phyloP scores from a whole-genome alignment of 2,888 invertebrate species.

The Noctua janthe region DNA sequence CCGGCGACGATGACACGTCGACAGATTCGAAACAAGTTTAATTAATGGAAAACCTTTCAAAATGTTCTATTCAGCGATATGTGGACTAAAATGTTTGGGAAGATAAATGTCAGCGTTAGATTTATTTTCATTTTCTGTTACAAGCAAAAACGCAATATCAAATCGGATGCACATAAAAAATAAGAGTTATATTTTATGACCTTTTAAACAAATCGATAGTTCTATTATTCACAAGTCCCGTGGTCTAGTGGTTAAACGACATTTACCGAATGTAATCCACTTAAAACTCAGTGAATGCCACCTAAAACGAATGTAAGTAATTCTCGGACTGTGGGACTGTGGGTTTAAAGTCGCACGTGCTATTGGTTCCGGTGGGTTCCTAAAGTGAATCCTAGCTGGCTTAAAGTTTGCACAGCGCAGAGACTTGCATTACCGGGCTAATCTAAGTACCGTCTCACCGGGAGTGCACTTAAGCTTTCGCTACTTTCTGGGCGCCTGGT shows the following conservation, averaged over 20 bases:
- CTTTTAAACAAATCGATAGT: slow-evolving; percentile 26
- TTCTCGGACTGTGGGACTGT: slow-evolving; percentile 45
- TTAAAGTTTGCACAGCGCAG: slow-evolving; percentile 62
- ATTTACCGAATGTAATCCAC: slow-evolving; percentile 36
- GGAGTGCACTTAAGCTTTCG: slow-evolving; percentile 70
- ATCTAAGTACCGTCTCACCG: slow-evolving; percentile 67
- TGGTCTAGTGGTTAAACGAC: slow-evolving; percentile 11
- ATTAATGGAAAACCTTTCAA: slow-evolving; percentile 44
- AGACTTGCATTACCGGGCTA: slow-evolving; percentile 67
- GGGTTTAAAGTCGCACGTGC: slow-evolving; percentile 33
- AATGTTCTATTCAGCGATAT: slow-evolving; percentile 23
- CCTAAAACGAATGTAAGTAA: slow-evolving; percentile 49
- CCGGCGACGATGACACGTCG: slow-evolving; percentile 32
- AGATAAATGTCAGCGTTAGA: slow-evolving; percentile 24
- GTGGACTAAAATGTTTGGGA: slow-evolving; percentile 34
- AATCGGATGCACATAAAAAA: background rate
- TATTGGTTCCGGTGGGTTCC: slow-evolving; percentile 42
- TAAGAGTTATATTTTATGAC: background rate
- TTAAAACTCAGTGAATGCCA: slow-evolving; percentile 44
- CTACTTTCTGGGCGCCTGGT: slow-evolving; percentile 68
- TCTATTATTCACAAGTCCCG: slow-evolving; percentile 15
- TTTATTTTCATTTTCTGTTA: slow-evolving; percentile 9
- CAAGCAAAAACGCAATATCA: slow-evolving; percentile 7
- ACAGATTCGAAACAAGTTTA: slow-evolving; percentile 49
- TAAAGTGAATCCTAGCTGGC: slow-evolving; percentile 60